Base-by-base conservation (phyloP, 2,797 vertebrate genomes). In the Microctenopoma lineatum region DNA sequence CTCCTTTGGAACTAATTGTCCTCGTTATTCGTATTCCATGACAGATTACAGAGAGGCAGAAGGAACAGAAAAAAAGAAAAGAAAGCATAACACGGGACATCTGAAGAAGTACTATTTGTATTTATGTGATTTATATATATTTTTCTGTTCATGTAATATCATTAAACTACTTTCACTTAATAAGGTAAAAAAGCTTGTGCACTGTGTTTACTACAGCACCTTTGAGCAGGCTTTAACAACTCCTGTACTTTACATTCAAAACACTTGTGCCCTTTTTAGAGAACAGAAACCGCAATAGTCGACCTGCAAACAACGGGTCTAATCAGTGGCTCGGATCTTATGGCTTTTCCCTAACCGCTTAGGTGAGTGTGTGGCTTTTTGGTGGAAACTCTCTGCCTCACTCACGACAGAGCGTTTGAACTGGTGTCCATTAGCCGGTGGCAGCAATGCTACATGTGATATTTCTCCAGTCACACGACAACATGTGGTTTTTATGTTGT, bases 31-130 rank as follows among this genome's bases (percentile, higher is more conserved):
- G 3, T 59, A 1, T 73, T 45, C 3, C 2, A 1, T 77, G 71
- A 53, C 71, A 88, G 90, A 32, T 26, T 84, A 41, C 66, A 15
- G 21, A 59, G 15, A 52, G 25, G 1, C 26, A 75, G 53, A 9
- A 55, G 51, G 15, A 42, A 44, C 44, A 0, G 2, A 46, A 45
- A 47, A 56, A 63, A 2, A 26, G 47, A 27, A 18, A 16, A 14
- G 0, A 32, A 7, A 29, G 6, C 9, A 0, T 41, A 26, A 64
- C 46, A 15, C 25, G 58, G 41, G 15, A 68, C 15, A 21, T 25
- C 6, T 52, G 2, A 10, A 4, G 8, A 13, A 42, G 44, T 29
- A 0, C 13, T 39, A 6, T 46, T 3, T 47, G 14, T 70, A 45
- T 66, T 45, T 46, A 52, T 47, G 12, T 4, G 1, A 4, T 56